Evolutionary conservation across 2,888 invertebrate species (phyloP), one percentile per base, ranked within the genome.

Genomic region (Zaprionus bogoriensis): DNA sequence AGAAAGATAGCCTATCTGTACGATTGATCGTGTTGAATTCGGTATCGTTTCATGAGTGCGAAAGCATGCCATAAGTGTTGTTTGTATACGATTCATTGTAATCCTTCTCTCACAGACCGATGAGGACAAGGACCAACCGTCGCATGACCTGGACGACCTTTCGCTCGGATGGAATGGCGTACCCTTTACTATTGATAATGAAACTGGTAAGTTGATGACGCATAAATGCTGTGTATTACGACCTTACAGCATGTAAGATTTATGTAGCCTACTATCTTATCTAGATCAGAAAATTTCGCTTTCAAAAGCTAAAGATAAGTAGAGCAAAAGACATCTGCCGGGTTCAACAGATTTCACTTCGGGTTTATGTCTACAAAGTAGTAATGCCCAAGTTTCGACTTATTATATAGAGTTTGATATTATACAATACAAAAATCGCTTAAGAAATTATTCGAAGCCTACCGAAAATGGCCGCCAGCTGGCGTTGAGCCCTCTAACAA

Each of bases 121-220:
- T 46, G 70, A 53, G 41, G 77, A 87, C 54, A 87, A 89, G 20
- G 77, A 82, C 38, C 58, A 74, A 14, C 20, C 50, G 2, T 19
- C 70, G 27, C 52, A 73, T 23, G 52, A 67, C 1, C 36, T 87
- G 58, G 85, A 77, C 5, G 84, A 58, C 0, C 88, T 94, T 88
- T 93, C 93, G 30, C 94, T 96, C 89, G 95, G 95, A 4, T 96
- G 96, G 96, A 95, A 94, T 22, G 96, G 96, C 19, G 92, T 96
- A 4, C 93, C 95, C 0, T 96, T 96, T 91, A 95, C 95, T 67
- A 94, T 97, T 63, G 97, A 97, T 89, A 94, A 95, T 10, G 97
- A 97, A 91, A 97, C 97, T 72, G 97, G 97, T 96, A 90, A 93
- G 94, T 92, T 28, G 7, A 4, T 10, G 23, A 12, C 7, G 25